Percentiles rank a stretch among this genome's conserved stretches.
Evolutionary conservation across 1,140 invertebrate genomes (phyloP).

Genomic region (Melitaea cinxia): DNA sequence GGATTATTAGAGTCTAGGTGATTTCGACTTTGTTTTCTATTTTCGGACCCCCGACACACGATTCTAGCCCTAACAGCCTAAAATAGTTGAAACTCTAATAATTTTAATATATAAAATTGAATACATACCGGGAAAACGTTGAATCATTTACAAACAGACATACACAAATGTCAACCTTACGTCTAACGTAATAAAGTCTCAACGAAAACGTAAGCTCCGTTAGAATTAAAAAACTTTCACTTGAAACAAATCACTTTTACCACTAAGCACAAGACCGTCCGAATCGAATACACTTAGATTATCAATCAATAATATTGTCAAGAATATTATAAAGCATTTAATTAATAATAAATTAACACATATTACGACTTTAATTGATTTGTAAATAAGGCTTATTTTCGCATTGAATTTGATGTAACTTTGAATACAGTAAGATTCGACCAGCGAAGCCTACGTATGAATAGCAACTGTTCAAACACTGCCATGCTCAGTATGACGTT

Average conservation of each 20-base stretch:
- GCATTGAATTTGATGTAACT: not conserved
- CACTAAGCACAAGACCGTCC: not conserved
- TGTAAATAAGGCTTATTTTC: not conserved
- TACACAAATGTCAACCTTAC: conserved; percentile 10
- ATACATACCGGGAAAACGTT: conserved; percentile 28
- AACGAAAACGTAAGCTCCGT: not conserved
- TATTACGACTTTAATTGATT: not conserved
- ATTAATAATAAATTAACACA: not conserved
- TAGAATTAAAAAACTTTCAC: conserved; percentile 32
- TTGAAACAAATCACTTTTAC: conserved; percentile 16
- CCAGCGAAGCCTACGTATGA: conserved; percentile 28
- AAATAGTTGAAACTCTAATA: no score
- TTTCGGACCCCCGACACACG: no score
- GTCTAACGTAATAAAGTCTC: conserved; percentile 6
- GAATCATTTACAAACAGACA: conserved; percentile 5
- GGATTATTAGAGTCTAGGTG: no score
- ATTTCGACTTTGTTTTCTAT: no score
- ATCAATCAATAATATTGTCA: no score
- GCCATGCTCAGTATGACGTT: conserved; percentile 30
- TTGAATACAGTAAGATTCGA: no score
- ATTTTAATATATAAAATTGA: not conserved
- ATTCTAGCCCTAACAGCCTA: no score
- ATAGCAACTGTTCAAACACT: conserved; percentile 29
- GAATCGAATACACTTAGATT: no score
- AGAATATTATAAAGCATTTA: no score